A percentile compares a stretch with the other conserved stretches of the same genome.
These are phyloP conservation scores for Gallinago nigripennis DNA, from an alignment of 2,797 vertebrate genomes.

Conservation along the genomic window DNA sequence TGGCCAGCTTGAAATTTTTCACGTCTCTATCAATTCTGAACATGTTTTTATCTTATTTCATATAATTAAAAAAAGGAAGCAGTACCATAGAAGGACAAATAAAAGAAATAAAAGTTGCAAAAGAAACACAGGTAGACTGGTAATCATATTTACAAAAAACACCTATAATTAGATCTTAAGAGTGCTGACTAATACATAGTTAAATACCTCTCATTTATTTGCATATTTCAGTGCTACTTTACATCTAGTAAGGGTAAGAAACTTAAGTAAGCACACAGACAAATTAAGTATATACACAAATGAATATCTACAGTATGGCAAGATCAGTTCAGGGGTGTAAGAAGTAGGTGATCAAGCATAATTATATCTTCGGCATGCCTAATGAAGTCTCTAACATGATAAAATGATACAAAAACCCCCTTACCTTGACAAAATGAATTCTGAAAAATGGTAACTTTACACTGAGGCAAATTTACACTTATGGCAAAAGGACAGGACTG, in stretches of 20 bases:
- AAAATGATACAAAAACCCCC: neutral
- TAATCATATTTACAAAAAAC: slow-evolving; percentile 1
- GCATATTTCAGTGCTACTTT: slow-evolving; percentile 30
- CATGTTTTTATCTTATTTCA: neutral
- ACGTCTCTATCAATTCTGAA: neutral
- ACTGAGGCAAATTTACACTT: neutral
- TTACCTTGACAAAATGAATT: neutral
- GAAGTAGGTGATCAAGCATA: neutral
- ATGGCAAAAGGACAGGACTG: neutral
- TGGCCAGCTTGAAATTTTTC: neutral
- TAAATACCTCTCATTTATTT: neutral
- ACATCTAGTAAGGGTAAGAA: neutral
- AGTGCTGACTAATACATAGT: neutral
- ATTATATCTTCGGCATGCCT: neutral
- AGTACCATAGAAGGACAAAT: neutral
- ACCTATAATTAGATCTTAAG: neutral
- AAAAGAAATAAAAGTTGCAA: neutral
- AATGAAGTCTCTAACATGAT: neutral
- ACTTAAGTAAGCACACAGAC: neutral
- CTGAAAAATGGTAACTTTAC: neutral
- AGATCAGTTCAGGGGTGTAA: neutral
- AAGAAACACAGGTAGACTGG: neutral
- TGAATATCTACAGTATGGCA: neutral
- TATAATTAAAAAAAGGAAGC: neutral
- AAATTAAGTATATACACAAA: neutral